A percentile compares a stretch with the other conserved stretches of the same genome.
These are phyloP conservation scores for Julus scanicus DNA, from an alignment of 2,888 invertebrate genomes.

Conservation along the genomic window DNA sequence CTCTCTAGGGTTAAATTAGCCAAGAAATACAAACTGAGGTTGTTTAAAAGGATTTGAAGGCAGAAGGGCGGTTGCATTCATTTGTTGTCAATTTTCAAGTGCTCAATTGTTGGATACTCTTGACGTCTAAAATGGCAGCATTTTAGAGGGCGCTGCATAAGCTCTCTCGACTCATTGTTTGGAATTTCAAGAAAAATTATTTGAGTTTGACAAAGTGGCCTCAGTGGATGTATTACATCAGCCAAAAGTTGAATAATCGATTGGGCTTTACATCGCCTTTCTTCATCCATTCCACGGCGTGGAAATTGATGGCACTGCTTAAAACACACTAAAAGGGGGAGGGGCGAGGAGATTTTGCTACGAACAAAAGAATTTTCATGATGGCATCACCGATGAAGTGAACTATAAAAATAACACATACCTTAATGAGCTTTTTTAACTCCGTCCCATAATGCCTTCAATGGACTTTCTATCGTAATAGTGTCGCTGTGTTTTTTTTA, in stretches of 20 bases:
- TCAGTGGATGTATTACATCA: background rate
- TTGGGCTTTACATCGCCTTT: background rate
- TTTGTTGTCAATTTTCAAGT: background rate
- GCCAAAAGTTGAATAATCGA: slow-evolving; percentile 11
- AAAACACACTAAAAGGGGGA: slow-evolving; percentile 19
- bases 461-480: slow-evolving; percentile 11
- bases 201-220: background rate
- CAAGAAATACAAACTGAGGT: background rate
- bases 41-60: too few relatives aligned
- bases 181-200: background rate
- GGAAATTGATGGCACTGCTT: slow-evolving; percentile 2
- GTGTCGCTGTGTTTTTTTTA: slow-evolving; percentile 41
- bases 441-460: slow-evolving; percentile 25
- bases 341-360: slow-evolving; percentile 9
- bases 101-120: background rate
- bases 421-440: slow-evolving; percentile 19
- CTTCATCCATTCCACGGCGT: background rate
- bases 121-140: background rate
- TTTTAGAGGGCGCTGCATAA: background rate
- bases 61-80: background rate
- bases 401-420: slow-evolving; percentile 11
- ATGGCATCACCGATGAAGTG: slow-evolving; percentile 19
- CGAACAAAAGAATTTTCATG: slow-evolving; percentile 10
- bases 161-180: background rate
- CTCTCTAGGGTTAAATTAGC: background rate